Evolutionary conservation across 2,797 vertebrate genomes (phyloP).

Genomic region (Melanotaenia maccullochi): DNA sequence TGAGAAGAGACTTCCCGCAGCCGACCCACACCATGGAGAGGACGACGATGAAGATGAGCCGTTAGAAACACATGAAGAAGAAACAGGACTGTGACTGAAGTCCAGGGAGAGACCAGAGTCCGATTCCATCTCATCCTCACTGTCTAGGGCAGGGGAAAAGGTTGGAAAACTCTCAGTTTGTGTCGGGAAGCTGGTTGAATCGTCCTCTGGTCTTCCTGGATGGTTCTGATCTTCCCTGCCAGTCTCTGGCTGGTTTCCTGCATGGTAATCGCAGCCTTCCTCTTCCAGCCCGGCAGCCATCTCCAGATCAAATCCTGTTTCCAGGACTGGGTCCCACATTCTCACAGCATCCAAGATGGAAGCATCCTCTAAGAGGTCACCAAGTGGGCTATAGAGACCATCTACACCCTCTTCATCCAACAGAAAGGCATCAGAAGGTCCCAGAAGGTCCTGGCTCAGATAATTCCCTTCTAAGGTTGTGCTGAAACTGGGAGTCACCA

Average conservation of each 20-base stretch:
- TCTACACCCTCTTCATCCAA: constrained; percentile 43
- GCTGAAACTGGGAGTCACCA: constrained; percentile 8
- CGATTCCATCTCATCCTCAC: constrained; percentile 86
- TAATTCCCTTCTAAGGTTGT: constrained; percentile 2
- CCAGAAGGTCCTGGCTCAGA: constrained; percentile 18
- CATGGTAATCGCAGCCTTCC: constrained; percentile 40
- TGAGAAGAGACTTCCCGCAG: constrained; percentile 31
- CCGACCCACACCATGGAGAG: constrained; percentile 68
- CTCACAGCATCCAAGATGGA: constrained; percentile 91
- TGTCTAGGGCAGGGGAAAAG: constrained; percentile 42
- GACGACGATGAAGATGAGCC: constrained; percentile 81
- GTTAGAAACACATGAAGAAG: constrained; percentile 89
- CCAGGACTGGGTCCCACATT: constrained; percentile 86
- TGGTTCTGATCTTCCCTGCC: constrained; percentile 28
- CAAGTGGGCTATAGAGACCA: constrained; percentile 72
- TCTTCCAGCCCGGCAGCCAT: constrained; percentile 77
- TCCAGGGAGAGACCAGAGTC: constrained; percentile 96
- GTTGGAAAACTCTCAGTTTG: not conserved
- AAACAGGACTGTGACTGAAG: constrained; percentile 90
- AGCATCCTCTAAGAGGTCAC: constrained; percentile 68
- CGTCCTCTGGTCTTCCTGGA: not conserved
- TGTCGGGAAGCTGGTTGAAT: not conserved
- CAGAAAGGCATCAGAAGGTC: constrained; percentile 31
- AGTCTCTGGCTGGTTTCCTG: constrained; percentile 11
- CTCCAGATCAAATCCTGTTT: constrained; percentile 8